Evolutionary conservation across 2,113 vertebrate genomes (phyloP).

Genomic region (Oncorhynchus masou): DNA sequence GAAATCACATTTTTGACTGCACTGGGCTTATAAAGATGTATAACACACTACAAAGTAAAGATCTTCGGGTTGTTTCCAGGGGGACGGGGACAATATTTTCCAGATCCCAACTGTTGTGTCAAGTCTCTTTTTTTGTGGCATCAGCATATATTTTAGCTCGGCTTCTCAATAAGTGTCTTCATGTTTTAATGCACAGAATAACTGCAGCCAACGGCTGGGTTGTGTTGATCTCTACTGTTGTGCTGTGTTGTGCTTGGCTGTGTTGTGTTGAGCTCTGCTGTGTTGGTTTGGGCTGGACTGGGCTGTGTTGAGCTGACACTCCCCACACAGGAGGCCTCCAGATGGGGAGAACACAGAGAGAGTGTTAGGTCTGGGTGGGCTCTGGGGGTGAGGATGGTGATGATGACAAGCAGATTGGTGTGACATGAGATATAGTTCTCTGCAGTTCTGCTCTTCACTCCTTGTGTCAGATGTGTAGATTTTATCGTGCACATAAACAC

Average conservation of each 20-base stretch:
- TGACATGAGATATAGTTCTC: background rate
- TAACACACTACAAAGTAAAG: constrained; percentile 24
- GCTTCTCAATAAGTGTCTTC: background rate
- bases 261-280: background rate
- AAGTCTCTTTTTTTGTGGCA: constrained; percentile 2
- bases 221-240: no score
- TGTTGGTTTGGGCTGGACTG: background rate
- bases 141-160: constrained; percentile 26
- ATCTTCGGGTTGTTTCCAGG: constrained; percentile 13
- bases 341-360: constrained; percentile 1
- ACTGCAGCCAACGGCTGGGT: background rate
- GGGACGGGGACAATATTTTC: constrained; percentile 5
- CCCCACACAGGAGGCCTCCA: constrained; percentile 4
- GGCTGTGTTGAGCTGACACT: background rate
- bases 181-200: background rate
- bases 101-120: background rate
- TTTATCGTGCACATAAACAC: background rate
- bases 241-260: background rate
- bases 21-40: constrained; percentile 9
- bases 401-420: background rate
- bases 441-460: background rate
- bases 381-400: background rate
- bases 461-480: background rate
- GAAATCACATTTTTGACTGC: no score
- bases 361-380: background rate